Conservation (phyloP, 1,140 invertebrate species). For the Latrodectus geometricus region DNA sequence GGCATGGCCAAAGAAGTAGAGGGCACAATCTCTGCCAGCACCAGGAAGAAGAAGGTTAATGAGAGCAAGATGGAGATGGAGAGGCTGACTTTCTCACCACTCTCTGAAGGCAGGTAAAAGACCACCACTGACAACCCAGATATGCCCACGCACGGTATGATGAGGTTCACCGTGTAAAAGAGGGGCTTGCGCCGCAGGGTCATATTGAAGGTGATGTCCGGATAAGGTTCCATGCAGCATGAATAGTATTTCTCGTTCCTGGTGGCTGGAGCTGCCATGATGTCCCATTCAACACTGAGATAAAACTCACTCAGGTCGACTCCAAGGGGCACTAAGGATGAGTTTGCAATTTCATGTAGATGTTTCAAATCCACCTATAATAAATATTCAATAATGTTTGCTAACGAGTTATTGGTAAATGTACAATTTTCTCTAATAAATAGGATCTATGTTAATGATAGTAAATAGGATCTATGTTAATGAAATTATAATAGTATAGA, state of each 20-base stretch:
- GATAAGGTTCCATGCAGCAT: conserved; percentile 85
- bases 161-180: conserved; percentile 96
- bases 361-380: conserved; percentile 86
- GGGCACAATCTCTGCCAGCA: conserved; percentile 96
- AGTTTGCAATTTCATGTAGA: conserved; percentile 79
- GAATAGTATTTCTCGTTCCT: conserved; percentile 90
- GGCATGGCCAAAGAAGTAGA: conserved; percentile 97
- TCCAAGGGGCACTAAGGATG: conserved; percentile 76
- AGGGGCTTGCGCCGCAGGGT: conserved; percentile 94
- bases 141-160: conserved; percentile 94
- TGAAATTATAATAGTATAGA: neutral
- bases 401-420: conserved; percentile 58
- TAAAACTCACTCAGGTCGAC: conserved; percentile 94
- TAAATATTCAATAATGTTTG: conserved; percentile 70
- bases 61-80: conserved; percentile 98
- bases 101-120: conserved; percentile 97
- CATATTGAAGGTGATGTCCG: conserved; percentile 96
- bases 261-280: conserved; percentile 86
- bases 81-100: conserved; percentile 95
- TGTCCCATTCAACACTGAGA: conserved; percentile 97
- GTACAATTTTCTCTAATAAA: neutral
- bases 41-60: conserved; percentile 96
- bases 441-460: neutral
- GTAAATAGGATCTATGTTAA: neutral
- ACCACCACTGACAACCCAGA: conserved; percentile 97